A percentile compares a stretch with the other conserved stretches of the same genome.
Conservation (phyloP, 2,888 invertebrate species). For the Tetheella fluctuosa region DNA sequence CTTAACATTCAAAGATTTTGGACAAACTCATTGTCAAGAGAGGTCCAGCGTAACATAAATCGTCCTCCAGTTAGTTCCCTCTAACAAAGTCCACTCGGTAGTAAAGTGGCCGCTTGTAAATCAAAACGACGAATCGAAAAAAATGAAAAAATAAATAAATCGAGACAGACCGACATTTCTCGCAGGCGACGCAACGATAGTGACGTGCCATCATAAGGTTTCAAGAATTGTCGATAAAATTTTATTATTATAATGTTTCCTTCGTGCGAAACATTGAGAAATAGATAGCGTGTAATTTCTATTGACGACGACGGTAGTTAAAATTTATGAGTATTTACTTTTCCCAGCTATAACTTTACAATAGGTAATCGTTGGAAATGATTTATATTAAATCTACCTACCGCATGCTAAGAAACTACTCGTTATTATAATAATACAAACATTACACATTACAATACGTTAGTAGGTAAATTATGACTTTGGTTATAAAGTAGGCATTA, state of each 20-base stretch:
- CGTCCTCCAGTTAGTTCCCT: conserved; percentile 72
- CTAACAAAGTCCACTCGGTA: conserved; percentile 79
- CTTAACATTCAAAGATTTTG: conserved; percentile 75
- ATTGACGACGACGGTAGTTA: neutral
- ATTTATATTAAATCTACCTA: conserved; percentile 10
- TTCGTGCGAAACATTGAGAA: conserved; percentile 26
- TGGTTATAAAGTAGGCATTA: conserved; percentile 35
- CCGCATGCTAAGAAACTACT: neutral
- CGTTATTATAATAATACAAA: conserved; percentile 8
- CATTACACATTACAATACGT: conserved; percentile 14
- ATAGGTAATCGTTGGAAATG: neutral
- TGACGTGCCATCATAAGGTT: conserved; percentile 41
- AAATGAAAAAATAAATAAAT: conserved; percentile 67
- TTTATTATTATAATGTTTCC: conserved; percentile 21
- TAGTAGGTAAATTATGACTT: conserved; percentile 29
- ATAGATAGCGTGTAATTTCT: conserved; percentile 16
- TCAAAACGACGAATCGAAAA: conserved; percentile 79
- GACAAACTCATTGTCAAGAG: conserved; percentile 68
- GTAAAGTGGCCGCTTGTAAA: conserved; percentile 80
- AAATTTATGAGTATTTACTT: conserved; percentile 4
- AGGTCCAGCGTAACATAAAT: conserved; percentile 71
- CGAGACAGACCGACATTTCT: conserved; percentile 65
- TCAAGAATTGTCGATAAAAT: conserved; percentile 43
- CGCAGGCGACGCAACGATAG: conserved; percentile 56
- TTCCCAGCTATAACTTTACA: neutral